Evolutionary conservation across 1,140 invertebrate genomes (phyloP).

Genomic region (Ruditapes philippinarum): DNA sequence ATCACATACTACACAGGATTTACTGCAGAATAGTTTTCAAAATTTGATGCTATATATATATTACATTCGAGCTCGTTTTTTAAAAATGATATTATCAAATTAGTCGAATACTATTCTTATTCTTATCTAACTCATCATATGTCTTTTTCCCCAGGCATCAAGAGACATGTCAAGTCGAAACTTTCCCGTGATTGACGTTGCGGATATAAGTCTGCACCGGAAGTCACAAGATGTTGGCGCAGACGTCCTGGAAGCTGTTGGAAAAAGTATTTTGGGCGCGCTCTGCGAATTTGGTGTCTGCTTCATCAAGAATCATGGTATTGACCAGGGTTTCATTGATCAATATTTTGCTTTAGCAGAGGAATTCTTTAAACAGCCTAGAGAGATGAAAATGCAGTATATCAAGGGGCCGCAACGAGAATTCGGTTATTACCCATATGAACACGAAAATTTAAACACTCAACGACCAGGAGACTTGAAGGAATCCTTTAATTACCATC

Average conservation of each 20-base stretch:
- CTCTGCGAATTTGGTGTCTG: background rate
- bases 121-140: no score
- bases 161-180: no score
- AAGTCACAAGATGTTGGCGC: background rate
- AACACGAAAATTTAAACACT: background rate
- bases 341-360: background rate
- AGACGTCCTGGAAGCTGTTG: background rate
- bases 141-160: no score
- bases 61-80: no score
- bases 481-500: conserved; percentile 6
- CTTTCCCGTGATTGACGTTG: background rate
- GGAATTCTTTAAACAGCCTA: background rate
- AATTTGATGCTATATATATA: no score
- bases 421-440: background rate
- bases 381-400: background rate
- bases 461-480: background rate
- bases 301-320: background rate
- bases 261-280: background rate
- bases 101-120: no score
- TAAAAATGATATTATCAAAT: no score
- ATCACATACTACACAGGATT: no score
- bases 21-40: no score
- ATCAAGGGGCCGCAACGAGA: no score
- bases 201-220: background rate
- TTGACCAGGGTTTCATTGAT: background rate